A percentile compares a stretch with the other conserved stretches of the same genome.
These are phyloP conservation scores for Holothuria glaberrima DNA, from an alignment of 35 echinoderm and acorn worm genomes.

Conservation along the genomic window DNA sequence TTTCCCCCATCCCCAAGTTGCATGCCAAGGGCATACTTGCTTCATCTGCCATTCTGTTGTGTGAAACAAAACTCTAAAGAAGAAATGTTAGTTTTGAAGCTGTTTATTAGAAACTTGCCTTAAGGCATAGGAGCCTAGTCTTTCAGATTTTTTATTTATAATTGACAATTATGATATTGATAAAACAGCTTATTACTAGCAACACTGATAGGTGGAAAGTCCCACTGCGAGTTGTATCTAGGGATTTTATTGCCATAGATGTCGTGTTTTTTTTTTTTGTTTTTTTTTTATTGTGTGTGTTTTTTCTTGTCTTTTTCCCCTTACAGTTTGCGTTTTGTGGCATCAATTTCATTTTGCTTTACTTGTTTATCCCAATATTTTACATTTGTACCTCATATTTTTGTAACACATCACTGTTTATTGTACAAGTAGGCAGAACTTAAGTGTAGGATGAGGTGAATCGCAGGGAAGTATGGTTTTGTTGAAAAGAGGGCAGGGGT, in stretches of 20 bases:
- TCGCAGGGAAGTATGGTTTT: too few species aligned
- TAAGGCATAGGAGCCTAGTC: conserved; percentile 14
- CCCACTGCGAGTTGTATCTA: background rate
- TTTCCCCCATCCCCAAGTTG: conserved; percentile 45
- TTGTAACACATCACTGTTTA: too few species aligned
- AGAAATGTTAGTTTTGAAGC: conserved; percentile 59
- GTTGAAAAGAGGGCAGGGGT: background rate
- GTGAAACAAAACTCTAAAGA: conserved; percentile 48
- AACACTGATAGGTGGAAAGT: background rate
- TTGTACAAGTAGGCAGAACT: too few species aligned
- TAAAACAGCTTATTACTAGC: conserved; percentile 16
- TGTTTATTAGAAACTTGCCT: conserved; percentile 19
- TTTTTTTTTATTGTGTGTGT: background rate
- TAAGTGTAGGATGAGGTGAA: too few species aligned
- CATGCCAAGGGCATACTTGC: conserved; percentile 36
- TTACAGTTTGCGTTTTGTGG: too few species aligned
- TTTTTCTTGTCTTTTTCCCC: too few species aligned
- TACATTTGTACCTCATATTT: too few species aligned
- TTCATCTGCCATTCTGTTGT: conserved; percentile 42
- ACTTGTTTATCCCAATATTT: too few species aligned
- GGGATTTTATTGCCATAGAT: background rate
- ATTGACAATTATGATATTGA: conserved; percentile 63
- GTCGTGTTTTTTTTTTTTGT: background rate
- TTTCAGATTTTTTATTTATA: conserved; percentile 14
- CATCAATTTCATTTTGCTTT: too few species aligned